These are phyloP conservation scores for Hippocampus comes DNA, from an alignment of 2,113 vertebrate genomes.

Conservation along the genomic window DNA sequence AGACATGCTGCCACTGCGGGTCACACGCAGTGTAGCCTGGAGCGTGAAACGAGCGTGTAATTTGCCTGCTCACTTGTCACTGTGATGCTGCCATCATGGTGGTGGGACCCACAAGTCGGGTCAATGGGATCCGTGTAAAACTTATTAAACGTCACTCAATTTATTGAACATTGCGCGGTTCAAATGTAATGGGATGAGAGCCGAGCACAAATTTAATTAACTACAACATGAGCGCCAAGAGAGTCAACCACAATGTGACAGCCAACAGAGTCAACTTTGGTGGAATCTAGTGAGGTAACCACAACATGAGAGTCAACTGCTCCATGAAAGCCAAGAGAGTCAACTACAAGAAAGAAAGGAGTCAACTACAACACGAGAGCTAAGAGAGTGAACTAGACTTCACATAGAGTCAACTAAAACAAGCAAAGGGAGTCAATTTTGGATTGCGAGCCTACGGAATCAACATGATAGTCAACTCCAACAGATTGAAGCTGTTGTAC, in stretches of 20 bases:
- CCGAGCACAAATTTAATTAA: not conserved
- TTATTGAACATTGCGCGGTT: not conserved
- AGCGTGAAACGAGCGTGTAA: not conserved
- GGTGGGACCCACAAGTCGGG: not conserved
- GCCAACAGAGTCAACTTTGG: not conserved
- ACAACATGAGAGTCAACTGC: not conserved
- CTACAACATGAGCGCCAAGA: not conserved
- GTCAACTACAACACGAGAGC: not conserved
- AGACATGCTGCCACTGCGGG: conserved; percentile 8
- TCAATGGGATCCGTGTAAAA: not conserved
- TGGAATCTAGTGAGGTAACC: too few species aligned
- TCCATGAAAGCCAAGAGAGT: too few species aligned
- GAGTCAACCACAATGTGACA: not conserved
- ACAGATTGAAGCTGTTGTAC: not conserved
- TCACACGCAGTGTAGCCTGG: not conserved
- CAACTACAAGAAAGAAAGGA: not conserved
- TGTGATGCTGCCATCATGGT: not conserved
- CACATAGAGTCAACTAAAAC: not conserved
- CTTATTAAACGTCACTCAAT: not conserved
- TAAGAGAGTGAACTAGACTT: not conserved
- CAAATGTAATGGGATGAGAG: not conserved
- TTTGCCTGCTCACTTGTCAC: not conserved
- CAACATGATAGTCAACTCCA: not conserved
- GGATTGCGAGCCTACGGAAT: not conserved
- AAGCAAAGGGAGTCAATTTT: not conserved